Evolutionary conservation across 2,888 invertebrate species (phyloP).

Genomic region (Cotesia congregata): DNA sequence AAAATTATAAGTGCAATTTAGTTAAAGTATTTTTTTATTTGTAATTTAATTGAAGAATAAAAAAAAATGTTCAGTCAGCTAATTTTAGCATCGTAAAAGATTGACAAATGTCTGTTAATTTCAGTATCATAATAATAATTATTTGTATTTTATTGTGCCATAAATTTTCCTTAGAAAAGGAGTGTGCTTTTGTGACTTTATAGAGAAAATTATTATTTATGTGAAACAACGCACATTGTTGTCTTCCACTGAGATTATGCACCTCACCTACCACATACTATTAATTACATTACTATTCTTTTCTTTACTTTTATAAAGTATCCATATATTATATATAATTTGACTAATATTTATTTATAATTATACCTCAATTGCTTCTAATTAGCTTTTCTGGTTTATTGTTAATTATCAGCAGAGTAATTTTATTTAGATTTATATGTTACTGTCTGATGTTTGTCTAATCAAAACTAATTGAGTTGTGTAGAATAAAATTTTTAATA

Average conservation of each 20-base stretch:
- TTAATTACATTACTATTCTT: neutral
- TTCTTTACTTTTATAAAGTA: neutral
- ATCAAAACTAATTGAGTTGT: neutral
- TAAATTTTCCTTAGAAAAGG: neutral
- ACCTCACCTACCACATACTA: neutral
- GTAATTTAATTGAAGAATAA: too few species aligned
- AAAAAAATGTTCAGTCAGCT: too few species aligned
- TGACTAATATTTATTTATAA: neutral
- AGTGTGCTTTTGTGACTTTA: neutral
- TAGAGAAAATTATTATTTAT: neutral
- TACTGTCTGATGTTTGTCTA: neutral
- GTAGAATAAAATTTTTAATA: neutral
- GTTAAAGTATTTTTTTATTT: too few species aligned
- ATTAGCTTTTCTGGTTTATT: neutral
- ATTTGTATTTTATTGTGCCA: conserved; percentile 18
- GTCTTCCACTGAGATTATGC: neutral
- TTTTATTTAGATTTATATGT: neutral
- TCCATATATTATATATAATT: neutral
- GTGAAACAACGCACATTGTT: neutral
- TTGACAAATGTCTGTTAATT: too few species aligned
- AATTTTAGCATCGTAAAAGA: too few species aligned
- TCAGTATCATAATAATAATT: too few species aligned
- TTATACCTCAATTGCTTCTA: neutral
- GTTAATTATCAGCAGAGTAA: neutral
- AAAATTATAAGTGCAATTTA: too few species aligned